Conservation (phyloP, 37 sponge, comb jelly and placozoan species). For the Chondrosia reniformis region DNA sequence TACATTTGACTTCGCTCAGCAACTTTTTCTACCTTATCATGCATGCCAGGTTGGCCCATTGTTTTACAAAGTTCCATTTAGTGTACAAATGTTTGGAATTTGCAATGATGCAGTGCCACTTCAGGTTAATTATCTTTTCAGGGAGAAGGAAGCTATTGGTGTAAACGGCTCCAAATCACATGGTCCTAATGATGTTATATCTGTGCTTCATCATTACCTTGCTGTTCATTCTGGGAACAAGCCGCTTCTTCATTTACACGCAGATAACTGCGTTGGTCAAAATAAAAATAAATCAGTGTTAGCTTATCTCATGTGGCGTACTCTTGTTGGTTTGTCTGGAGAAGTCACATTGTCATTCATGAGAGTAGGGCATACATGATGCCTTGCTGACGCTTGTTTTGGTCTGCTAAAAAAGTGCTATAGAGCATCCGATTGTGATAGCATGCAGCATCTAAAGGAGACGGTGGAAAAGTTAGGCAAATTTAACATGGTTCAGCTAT, state of each 20-base stretch:
- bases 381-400: background rate
- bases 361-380: background rate
- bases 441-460: background rate
- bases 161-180: slow-evolving; percentile 18
- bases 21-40: slow-evolving; percentile 23
- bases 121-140: slow-evolving; percentile 29
- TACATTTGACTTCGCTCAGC: slow-evolving; percentile 37
- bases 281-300: background rate
- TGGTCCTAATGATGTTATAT: slow-evolving; percentile 20
- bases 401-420: background rate
- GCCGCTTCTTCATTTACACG: background rate
- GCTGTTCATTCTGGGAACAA: slow-evolving; percentile 1
- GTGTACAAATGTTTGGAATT: slow-evolving; percentile 24
- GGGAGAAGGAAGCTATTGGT: slow-evolving; percentile 29
- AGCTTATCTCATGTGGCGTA: background rate
- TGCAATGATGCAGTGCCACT: slow-evolving; percentile 1
- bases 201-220: slow-evolving; percentile 32
- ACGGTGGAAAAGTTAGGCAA: background rate
- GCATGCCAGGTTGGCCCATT: slow-evolving; percentile 23
- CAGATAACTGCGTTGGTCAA: background rate
- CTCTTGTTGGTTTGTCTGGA: background rate
- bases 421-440: background rate
- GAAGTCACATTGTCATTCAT: background rate
- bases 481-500: background rate
- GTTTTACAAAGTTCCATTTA: slow-evolving; percentile 4